Base-by-base conservation (phyloP, 1,140 invertebrate species). In the Carposina sasakii region DNA sequence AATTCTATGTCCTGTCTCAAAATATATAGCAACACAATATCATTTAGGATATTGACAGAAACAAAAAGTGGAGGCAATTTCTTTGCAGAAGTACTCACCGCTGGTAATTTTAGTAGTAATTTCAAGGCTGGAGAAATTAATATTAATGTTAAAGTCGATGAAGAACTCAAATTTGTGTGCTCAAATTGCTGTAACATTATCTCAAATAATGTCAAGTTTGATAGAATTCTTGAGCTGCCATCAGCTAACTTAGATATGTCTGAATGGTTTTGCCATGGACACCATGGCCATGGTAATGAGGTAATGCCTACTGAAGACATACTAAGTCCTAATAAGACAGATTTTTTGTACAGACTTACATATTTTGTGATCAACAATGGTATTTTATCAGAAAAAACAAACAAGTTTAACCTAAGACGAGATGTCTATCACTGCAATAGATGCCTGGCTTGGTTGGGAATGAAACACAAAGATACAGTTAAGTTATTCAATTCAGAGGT, bases 221-320 rank as follows among this genome's bases (percentile, higher is more conserved):
- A 85, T 22, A 72, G 87, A 48, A 70, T 88, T 61, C 69, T 89
- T 48, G 87, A 88, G 44, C 65, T 89, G 40, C 87, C 88, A 6
- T 81, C 85, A 1, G 67, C 81, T 23, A 86, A 85, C 79, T 62
- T 84, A 44, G 87, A 88, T 53, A 76, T 83, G 63, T 82, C 76
- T 0, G 87, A 88, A 45, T 88, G 87, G 87, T 89, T 88, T 63
- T 89, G 88, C 53, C 87, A 88, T 54, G 76, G 67, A 2, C 74
- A 78, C 12, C 69, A 73, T 45, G 39, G 49, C 3, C 64, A 71
- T 39, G 50, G 59, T 16, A 49, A 59, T 16, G n/a, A n/a, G n/a
- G n/a, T 33, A 61, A 9, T 52, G 66, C 8, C 49, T 57, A 51
- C 36, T 20, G 57, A 70, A 5, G 50, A 60, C 15, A 59, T 63